Base-by-base conservation (phyloP, 2,113 vertebrate species). In the Bos taurus region DNA sequence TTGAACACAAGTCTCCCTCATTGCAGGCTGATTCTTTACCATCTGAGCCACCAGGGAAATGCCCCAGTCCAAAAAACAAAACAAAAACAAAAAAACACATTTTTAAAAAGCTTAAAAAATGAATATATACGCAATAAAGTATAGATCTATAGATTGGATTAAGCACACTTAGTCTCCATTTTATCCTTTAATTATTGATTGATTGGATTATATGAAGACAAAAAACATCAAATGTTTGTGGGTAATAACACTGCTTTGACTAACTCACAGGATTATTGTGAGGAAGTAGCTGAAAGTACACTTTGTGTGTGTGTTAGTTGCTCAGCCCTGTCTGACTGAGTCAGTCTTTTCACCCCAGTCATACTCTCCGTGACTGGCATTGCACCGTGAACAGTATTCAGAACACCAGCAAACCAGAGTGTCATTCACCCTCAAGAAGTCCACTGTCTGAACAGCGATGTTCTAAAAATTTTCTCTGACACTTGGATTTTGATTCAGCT, bases 61-160 rank as follows among this genome's bases (percentile, higher is more conserved):
- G 8, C 9, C 17, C 17, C 2, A 0, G 64, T 36, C 17, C 17
- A 36, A 71, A 67, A 36, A 36, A 21, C 64, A 36, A 11, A 36
- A 64, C 62, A n/a, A 64, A 33, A 67, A 60, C 59, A 21, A 17
- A 25, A 26, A 4, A 19, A 11, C 17, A 21, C 17, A 48, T 48
- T 48, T 40, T 25, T 52, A 10, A 78, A 48, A 7, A 83, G 23
- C 2, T 57, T 64, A 40, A 26, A 88, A 78, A 50, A 33, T 88
- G 25, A 40, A 40, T 40, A 50, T 48, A 40, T 3, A 28, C 19
- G 10, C 26, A 52, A 25, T 43, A 52, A 82, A 30, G 4, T 8
- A 2, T 8, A 26, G 71, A 30, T 3, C 7, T 7, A 17, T 25
- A 6, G 4, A 2, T 60, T 62, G 1, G 7, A 30, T 30, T 25